Percentiles rank a stretch among this genome's conserved stretches.
Evolutionary conservation across 2,113 vertebrate genomes (phyloP).

Genomic region (Dromas ardeola): DNA sequence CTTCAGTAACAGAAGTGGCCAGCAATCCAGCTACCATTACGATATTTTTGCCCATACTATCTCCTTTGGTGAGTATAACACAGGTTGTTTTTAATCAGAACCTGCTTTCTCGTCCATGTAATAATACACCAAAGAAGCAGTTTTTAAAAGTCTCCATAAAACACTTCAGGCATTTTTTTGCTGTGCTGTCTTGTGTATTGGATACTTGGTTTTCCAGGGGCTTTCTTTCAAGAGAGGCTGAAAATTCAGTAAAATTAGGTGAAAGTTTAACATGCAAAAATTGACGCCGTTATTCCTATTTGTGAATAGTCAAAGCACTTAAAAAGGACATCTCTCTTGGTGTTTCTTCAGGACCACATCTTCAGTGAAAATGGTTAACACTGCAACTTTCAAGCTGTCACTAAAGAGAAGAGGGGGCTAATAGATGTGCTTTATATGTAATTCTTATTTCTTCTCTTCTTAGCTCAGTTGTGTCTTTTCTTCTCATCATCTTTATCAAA

Average conservation of each 20-base stretch:
- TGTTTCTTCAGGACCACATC: not conserved
- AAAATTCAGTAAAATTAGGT: not conserved
- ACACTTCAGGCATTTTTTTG: not conserved
- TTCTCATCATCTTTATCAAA: not conserved
- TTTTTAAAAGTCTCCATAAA: not conserved
- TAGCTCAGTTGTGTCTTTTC: not conserved
- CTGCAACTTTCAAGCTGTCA: not conserved
- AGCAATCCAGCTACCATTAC: constrained; percentile 94
- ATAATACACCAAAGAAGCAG: not conserved
- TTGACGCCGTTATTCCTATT: not conserved
- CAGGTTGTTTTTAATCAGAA: not conserved
- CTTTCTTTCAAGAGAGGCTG: not conserved
- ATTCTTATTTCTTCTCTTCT: not conserved
- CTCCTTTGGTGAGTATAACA: constrained; percentile 84
- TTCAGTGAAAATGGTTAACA: not conserved
- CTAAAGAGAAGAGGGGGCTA: not conserved
- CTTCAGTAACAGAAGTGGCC: constrained; percentile 89
- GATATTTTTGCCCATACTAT: constrained; percentile 89
- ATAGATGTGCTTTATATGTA: not conserved
- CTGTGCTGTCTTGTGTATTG: not conserved
- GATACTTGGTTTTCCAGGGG: not conserved
- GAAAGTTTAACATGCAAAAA: not conserved
- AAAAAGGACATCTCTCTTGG: not conserved
- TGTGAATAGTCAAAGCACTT: not conserved
- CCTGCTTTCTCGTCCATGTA: not conserved